A percentile compares a stretch with the other conserved stretches of the same genome.
These are phyloP conservation scores for Galago senegalensis DNA, from an alignment of 2,797 vertebrate species.

Conservation along the genomic window DNA sequence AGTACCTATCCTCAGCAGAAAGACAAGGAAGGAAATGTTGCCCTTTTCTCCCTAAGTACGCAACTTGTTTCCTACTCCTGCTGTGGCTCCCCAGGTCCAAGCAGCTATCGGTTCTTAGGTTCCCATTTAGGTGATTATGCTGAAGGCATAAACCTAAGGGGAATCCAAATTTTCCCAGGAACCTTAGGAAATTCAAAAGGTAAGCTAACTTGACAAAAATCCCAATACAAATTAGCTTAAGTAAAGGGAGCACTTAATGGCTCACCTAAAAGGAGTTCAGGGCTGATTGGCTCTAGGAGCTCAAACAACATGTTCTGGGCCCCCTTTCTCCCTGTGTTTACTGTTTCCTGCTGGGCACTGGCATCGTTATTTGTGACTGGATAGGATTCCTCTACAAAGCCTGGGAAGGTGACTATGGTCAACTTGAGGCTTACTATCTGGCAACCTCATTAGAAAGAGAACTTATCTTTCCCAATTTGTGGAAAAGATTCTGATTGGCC, in stretches of 20 bases:
- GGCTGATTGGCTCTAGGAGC: not conserved
- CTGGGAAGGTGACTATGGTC: not conserved
- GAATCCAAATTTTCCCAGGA: not conserved
- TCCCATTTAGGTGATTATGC: not conserved
- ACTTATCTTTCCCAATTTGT: not conserved
- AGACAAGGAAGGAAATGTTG: not conserved
- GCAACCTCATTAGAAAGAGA: not conserved
- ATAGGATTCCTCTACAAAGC: not conserved
- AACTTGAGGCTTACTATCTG: not conserved
- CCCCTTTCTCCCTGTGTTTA: not conserved
- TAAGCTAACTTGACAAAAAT: constrained; percentile 30
- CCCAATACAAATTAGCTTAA: not conserved
- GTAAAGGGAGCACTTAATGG: not conserved
- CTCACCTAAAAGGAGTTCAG: not conserved
- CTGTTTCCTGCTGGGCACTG: not conserved
- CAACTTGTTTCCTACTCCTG: not conserved
- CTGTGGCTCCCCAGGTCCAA: not conserved
- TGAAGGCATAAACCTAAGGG: not conserved
- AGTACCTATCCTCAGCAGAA: not conserved
- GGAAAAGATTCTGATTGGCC: not conserved
- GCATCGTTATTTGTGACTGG: not conserved
- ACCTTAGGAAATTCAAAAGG: not conserved
- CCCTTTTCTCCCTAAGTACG: not conserved
- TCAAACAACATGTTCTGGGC: not conserved
- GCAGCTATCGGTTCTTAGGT: not conserved